Conservation (phyloP, 2,888 invertebrate genomes). For the Volucella zonaria region DNA sequence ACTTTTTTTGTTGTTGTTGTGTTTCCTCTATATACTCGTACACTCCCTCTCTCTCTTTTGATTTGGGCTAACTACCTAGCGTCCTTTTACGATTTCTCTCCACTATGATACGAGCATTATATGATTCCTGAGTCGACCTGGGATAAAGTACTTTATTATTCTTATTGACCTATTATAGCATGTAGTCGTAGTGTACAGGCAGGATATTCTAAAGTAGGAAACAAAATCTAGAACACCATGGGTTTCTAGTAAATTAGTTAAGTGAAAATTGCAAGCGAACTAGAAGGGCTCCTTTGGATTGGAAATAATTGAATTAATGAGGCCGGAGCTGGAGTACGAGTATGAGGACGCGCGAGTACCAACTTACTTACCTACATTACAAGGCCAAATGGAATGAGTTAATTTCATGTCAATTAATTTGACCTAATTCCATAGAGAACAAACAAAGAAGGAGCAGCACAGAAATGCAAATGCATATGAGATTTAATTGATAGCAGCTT, state of each 20-base stretch:
- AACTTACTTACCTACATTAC: background rate
- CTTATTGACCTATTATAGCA: constrained; percentile 34
- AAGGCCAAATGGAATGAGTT: background rate
- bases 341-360: no score
- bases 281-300: constrained; percentile 7
- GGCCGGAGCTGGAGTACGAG: background rate
- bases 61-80: no score
- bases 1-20: no score
- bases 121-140: constrained; percentile 5
- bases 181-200: background rate
- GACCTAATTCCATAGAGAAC: background rate
- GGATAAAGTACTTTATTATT: constrained; percentile 36
- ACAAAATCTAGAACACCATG: constrained; percentile 13
- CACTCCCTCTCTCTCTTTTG: no score
- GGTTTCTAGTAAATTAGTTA: constrained; percentile 27
- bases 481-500: no score
- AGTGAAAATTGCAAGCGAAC: constrained; percentile 8
- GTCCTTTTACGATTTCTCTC: background rate
- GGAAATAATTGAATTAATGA: constrained; percentile 18
- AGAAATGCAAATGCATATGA: no score
- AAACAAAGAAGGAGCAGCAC: no score
- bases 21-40: no score
- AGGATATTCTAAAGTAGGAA: constrained; percentile 4
- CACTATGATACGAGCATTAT: background rate
- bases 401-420: background rate